Evolutionary conservation across 2,113 vertebrate species (phyloP).

Genomic region (Motacilla alba): DNA sequence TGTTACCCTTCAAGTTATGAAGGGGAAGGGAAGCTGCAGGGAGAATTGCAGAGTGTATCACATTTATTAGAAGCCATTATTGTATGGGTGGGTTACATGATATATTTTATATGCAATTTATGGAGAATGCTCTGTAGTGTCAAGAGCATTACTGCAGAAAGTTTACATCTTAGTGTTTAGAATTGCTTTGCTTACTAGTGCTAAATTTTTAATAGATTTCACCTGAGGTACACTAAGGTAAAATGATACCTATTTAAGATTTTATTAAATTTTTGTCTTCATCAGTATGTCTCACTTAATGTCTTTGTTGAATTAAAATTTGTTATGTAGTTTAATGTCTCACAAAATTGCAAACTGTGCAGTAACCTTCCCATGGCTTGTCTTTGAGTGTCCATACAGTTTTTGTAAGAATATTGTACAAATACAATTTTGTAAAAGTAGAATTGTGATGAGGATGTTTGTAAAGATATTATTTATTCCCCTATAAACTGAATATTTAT

Average conservation of each 20-base stretch:
- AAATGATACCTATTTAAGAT: neutral
- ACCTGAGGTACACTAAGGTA: neutral
- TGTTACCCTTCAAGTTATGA: neutral
- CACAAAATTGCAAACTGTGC: neutral
- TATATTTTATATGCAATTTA: neutral
- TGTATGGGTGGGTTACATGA: neutral
- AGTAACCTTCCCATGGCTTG: neutral
- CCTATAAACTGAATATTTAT: slow-evolving; percentile 6
- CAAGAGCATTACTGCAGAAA: neutral
- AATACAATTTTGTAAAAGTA: neutral
- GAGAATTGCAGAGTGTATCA: neutral
- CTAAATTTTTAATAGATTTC: neutral
- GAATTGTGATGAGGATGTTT: neutral
- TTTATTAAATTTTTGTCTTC: neutral
- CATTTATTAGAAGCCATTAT: neutral
- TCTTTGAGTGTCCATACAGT: neutral
- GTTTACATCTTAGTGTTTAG: neutral
- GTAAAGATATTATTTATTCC: slow-evolving; percentile 8
- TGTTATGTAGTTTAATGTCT: neutral
- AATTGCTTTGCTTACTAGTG: neutral
- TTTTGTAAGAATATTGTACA: neutral
- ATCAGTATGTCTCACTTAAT: neutral
- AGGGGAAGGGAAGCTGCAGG: neutral
- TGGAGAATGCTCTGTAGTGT: neutral
- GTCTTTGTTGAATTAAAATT: neutral